Base-by-base conservation (phyloP, 2,888 invertebrate species). In the Phalera bucephala region DNA sequence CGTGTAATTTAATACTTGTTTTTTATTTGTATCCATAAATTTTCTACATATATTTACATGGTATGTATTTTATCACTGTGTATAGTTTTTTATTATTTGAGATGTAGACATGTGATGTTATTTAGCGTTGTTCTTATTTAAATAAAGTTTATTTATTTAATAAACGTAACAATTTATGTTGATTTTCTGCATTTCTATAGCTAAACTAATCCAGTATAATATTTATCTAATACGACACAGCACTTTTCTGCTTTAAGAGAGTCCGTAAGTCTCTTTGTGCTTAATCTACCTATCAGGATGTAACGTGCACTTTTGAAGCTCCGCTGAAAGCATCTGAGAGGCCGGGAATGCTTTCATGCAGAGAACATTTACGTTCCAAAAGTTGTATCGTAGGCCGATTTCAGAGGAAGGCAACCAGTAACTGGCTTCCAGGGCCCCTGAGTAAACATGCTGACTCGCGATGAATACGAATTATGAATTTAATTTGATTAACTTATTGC, bases 401-500 rank as follows among this genome's bases (percentile, higher is more conserved):
- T 73, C 64, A 53, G 53, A 62, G 64, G 66, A 64, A 68, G 64
- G 64, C 52, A 50, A 47, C 55, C 47, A 17, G 10, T 31, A 31
- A 14, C 15, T 34, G 13, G 13, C 31, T 31, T n/a, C 21, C 42
- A 31, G 33, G 10, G 12, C 20, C 41, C 47, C 34, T 36, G 47
- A 52, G 62, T 56, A 64, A 72, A 71, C 58, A 68, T 56, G 68
- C 67, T 60, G 72, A 73, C 55, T 71, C 52, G 48, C 52, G 46
- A 45, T 44, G 40, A 60, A 60, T 55, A 55, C 59, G 51, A 68
- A 73, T 76, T 67, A 70, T 55, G 51, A 64, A 73, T 72, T 76
- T 65, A 70, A 72, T 72, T 74, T 72, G 66, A 74, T 72, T 73
- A 67, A 67, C 58, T 64, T 52, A 46, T 49, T 40, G 34, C 36